Percentiles rank a stretch among this genome's conserved stretches.
Evolutionary conservation across 2,888 invertebrate genomes (phyloP).

Genomic region (Dicranocentrus wangi): DNA sequence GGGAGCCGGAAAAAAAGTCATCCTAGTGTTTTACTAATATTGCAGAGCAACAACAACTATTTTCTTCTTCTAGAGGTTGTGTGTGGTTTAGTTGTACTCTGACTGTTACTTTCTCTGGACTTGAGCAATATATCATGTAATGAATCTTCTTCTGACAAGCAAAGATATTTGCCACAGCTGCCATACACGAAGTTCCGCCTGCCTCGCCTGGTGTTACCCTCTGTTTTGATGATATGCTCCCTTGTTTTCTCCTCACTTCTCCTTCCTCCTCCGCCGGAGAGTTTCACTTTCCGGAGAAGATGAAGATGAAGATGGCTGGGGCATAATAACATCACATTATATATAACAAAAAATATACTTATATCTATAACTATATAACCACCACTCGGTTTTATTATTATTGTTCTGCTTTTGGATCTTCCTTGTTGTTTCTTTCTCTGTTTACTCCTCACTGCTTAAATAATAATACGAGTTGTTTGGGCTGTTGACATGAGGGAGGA

Average conservation of each 20-base stretch:
- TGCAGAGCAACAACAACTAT: constrained; percentile 52
- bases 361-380: too few species aligned
- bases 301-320: background rate
- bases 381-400: too few species aligned
- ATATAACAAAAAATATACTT: too few species aligned
- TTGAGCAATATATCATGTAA: constrained; percentile 63
- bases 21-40: constrained; percentile 44
- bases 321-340: too few species aligned
- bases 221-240: constrained; percentile 22
- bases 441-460: background rate
- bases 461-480: too few species aligned
- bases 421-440: background rate
- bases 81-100: constrained; percentile 34
- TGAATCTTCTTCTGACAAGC: constrained; percentile 65
- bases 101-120: constrained; percentile 27
- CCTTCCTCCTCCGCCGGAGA: constrained; percentile 1
- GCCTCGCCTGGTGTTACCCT: background rate
- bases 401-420: too few species aligned
- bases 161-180: constrained; percentile 65
- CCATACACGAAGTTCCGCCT: constrained; percentile 9
- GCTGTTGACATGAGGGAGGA: too few species aligned
- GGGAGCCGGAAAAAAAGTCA: constrained; percentile 21
- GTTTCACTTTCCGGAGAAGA: background rate
- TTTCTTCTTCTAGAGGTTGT: constrained; percentile 51
- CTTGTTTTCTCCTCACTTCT: constrained; percentile 10